Conservation (phyloP, 2,113 vertebrate species). For the Macquaria australasica region DNA sequence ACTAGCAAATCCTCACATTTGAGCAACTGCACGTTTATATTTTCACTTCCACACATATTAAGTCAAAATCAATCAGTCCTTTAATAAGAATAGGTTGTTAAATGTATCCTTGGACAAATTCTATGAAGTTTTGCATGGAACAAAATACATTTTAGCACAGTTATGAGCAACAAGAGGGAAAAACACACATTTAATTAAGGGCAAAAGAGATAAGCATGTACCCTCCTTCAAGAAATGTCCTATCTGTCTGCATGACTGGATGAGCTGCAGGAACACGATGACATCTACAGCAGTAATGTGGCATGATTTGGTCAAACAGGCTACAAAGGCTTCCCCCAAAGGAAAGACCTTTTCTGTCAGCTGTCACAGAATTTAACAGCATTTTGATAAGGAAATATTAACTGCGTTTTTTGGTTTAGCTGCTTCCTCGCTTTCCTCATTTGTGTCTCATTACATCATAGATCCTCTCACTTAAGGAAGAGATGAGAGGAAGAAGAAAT, state of each 20-base stretch:
- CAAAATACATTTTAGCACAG: not conserved
- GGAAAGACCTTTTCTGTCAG: conserved; percentile 39
- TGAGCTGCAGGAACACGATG: conserved; percentile 53
- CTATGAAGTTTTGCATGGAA: not conserved
- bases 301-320: conserved; percentile 42
- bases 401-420: not conserved
- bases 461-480: not conserved
- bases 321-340: conserved; percentile 29
- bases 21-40: not conserved
- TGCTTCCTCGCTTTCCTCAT: not conserved
- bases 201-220: conserved; percentile 22
- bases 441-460: not conserved
- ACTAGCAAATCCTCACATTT: not conserved
- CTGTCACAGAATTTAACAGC: conserved; percentile 44
- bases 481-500: not conserved
- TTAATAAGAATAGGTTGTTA: not conserved
- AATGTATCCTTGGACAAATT: conserved; percentile 1
- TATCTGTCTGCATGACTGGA: conserved; percentile 47
- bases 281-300: conserved; percentile 52
- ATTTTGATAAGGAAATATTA: conserved; percentile 9
- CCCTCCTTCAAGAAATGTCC: conserved; percentile 44
- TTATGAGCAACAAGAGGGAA: conserved; percentile 1
- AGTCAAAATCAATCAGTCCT: not conserved
- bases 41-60: not conserved
- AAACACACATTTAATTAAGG: conserved; percentile 25